phyloP scores from a whole-genome alignment of 2,113 vertebrate genomes.

The Malurus melanocephalus region DNA sequence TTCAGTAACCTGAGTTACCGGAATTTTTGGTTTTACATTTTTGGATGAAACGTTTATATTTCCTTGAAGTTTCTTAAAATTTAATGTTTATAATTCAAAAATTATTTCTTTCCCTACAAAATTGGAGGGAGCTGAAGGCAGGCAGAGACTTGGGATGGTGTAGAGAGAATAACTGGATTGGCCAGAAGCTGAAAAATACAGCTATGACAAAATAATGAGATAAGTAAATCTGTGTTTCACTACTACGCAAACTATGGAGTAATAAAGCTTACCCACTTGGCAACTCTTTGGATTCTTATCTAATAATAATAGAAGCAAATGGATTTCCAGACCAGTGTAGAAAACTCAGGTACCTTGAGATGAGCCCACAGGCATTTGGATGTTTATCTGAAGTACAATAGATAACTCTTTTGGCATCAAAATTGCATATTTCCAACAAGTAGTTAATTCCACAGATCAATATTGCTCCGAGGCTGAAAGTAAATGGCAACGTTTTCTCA shows the following conservation, averaged over 20 bases:
- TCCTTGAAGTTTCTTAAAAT: not conserved
- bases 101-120: not conserved
- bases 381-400: not conserved
- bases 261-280: not conserved
- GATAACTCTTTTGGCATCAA: not conserved
- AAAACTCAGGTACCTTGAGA: not conserved
- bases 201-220: not conserved
- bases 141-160: not conserved
- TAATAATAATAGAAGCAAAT: not conserved
- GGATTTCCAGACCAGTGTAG: not conserved
- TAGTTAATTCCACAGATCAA: not conserved
- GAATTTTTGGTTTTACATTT: not conserved
- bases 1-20: not conserved
- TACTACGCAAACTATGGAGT: not conserved
- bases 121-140: rapidly evolving
- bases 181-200: not conserved
- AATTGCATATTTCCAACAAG: not conserved
- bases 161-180: not conserved
- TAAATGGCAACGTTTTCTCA: not conserved
- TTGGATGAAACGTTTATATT: not conserved
- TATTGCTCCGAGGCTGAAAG: not conserved
- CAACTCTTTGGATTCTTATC: not conserved
- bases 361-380: not conserved
- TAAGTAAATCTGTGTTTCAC: not conserved
- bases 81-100: not conserved